phyloP scores from a whole-genome alignment of 2,113 vertebrate genomes.

The Zingel zingel region DNA sequence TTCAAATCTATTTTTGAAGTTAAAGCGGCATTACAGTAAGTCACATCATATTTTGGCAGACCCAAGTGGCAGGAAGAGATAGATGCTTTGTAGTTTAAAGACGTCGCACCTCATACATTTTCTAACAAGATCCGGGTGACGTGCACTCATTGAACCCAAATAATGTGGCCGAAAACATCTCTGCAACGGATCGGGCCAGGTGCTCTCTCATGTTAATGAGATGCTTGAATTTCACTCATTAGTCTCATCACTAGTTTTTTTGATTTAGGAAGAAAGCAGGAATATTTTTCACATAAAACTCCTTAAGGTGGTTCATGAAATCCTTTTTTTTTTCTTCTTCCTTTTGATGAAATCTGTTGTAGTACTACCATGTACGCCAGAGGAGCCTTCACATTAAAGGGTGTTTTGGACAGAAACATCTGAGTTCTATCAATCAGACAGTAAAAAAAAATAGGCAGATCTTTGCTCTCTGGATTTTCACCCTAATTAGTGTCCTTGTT shows the following conservation, averaged over 20 bases:
- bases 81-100: constrained; percentile 42
- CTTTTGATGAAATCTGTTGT: not conserved
- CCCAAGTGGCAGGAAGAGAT: constrained; percentile 47
- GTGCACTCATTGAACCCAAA: constrained; percentile 38
- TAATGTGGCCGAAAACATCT: constrained; percentile 35
- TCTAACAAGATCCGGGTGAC: constrained; percentile 17
- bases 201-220: constrained; percentile 25
- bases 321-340: not conserved
- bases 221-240: constrained; percentile 14
- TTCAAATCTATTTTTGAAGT: constrained; percentile 63
- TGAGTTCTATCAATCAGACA: constrained; percentile 6
- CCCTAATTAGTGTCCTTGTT: not conserved
- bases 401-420: constrained; percentile 1
- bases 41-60: constrained; percentile 48
- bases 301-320: not conserved
- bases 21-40: constrained; percentile 41
- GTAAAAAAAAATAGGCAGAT: constrained; percentile 5
- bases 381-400: constrained; percentile 10
- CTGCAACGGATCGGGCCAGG: constrained; percentile 9
- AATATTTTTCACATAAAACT: constrained; percentile 18
- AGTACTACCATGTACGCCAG: too few species aligned
- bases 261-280: not conserved
- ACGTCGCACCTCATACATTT: constrained; percentile 36
- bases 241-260: constrained; percentile 18
- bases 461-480: not conserved